A percentile compares a stretch with the other conserved stretches of the same genome.
phyloP scores from a whole-genome alignment of 2,113 vertebrate genomes.

The Psettodes erumei region DNA sequence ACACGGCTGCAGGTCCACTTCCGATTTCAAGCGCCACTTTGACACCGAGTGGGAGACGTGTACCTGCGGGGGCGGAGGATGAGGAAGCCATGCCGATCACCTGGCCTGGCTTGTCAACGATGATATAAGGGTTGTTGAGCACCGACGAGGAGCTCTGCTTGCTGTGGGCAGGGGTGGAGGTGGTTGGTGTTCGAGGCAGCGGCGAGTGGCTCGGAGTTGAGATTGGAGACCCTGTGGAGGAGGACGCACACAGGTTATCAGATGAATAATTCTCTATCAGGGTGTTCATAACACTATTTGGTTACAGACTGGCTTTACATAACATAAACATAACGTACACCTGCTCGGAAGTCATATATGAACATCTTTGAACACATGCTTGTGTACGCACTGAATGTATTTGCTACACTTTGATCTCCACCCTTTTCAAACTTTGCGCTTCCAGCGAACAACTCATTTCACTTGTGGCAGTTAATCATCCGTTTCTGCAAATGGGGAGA shows the following conservation, averaged over 20 bases:
- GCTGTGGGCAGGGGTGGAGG: constrained; percentile 91
- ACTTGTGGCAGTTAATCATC: no score
- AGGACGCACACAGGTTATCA: background rate
- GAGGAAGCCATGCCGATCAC: constrained; percentile 84
- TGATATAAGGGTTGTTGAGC: constrained; percentile 90
- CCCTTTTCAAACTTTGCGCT: background rate
- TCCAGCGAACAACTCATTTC: background rate
- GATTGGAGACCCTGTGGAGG: constrained; percentile 91
- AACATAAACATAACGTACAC: no score
- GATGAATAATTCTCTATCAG: background rate
- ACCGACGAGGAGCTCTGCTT: constrained; percentile 90
- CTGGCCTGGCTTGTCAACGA: constrained; percentile 93
- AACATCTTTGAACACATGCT: background rate
- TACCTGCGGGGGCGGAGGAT: constrained; percentile 83
- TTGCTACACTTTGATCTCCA: background rate
- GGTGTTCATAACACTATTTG: background rate
- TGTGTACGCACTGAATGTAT: background rate
- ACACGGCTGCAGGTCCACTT: constrained; percentile 33
- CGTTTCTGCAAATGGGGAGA: no score
- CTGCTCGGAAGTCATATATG: background rate
- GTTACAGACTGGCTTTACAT: no score
- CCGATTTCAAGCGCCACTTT: constrained; percentile 25
- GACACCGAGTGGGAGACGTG: constrained; percentile 22
- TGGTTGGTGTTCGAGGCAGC: constrained; percentile 90
- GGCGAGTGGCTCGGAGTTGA: constrained; percentile 97